Evolutionary conservation across 2,113 vertebrate genomes (phyloP), one percentile per base, ranked within the genome.

Genomic region (Carettochelys insculpta): DNA sequence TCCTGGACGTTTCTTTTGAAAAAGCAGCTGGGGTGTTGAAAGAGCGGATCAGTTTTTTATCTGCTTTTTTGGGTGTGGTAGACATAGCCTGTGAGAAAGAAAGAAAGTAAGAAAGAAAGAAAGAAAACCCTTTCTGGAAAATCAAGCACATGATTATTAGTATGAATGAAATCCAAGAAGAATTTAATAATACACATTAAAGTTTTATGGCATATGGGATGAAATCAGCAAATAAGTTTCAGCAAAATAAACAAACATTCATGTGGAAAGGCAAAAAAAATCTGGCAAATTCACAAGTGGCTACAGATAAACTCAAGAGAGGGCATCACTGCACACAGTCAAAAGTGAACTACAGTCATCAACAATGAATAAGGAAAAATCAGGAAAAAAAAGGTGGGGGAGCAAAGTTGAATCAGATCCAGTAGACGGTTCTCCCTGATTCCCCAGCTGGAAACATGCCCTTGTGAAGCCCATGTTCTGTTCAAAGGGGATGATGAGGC

Each of bases 151-250:
- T 87, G 85, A 90, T 88, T 91, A 93, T 82, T 91, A 86, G 1
- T 87, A 48, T 86, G 91, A 87, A 17, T 47, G 68, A 90, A 89
- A 38, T 86, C 91, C 45, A 77, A 52, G 31, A 20, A 71, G 22
- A 45, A 31, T 90, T 93, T 83, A 94, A 43, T 90, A 47, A 87
- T 61, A 92, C 85, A 89, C 29, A 25, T n/a, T 91, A 68, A 38
- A 20, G 34, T 90, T 92, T 92, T 91, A 68, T 89, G 38, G 65
- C 82, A 61, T 34, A 29, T 29, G 51, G 45, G 54, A 86, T 89
- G 61, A 86, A 95, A 94, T 54, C n/a, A 80, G 90, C 91, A 92
- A 95, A 92, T 83, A 90, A 86, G 8, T 6, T 88, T 94, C 90
- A 29, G 25, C 71, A 43, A 75, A 45, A 27, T 45, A 75, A 94